These are phyloP conservation scores for Eulacestoma nigropectus DNA, from an alignment of 2,113 vertebrate genomes.

Conservation along the genomic window DNA sequence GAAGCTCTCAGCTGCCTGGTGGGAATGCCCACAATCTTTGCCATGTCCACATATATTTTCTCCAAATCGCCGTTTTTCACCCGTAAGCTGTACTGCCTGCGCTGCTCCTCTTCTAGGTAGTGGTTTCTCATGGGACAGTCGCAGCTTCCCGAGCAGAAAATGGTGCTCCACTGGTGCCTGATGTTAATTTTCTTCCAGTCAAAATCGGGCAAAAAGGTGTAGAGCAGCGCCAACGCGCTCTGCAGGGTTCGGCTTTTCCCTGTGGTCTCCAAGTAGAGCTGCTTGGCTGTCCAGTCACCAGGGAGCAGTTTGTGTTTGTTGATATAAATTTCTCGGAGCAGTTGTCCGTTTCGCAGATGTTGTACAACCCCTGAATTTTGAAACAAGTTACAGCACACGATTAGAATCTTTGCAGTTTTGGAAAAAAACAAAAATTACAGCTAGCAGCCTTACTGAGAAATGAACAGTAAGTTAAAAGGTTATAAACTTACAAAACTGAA, in stretches of 20 bases:
- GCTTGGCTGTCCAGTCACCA: constrained; percentile 77
- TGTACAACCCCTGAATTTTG: constrained; percentile 85
- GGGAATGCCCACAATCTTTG: constrained; percentile 81
- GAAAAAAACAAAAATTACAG: neutral
- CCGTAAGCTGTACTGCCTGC: constrained; percentile 85
- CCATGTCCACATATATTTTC: constrained; percentile 85
- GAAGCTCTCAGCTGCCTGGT: constrained; percentile 87
- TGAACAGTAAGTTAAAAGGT: neutral
- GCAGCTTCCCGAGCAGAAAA: constrained; percentile 88
- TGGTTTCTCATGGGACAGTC: constrained; percentile 88
- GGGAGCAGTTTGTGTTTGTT: constrained; percentile 82
- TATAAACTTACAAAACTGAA: neutral
- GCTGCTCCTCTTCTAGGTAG: constrained; percentile 90
- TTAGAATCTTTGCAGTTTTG: neutral
- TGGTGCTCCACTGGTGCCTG: constrained; percentile 88
- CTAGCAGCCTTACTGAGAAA: neutral
- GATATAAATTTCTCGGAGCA: constrained; percentile 83
- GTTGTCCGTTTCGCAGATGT: constrained; percentile 87
- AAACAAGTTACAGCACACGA: neutral
- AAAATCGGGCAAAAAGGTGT: constrained; percentile 85
- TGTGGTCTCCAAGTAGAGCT: constrained; percentile 91
- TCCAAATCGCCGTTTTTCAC: constrained; percentile 82
- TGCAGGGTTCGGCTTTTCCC: constrained; percentile 93
- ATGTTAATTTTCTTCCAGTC: constrained; percentile 86
- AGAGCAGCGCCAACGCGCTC: constrained; percentile 89